Base-by-base conservation (phyloP, 1,140 invertebrate species). In the Microplitis demolitor region DNA sequence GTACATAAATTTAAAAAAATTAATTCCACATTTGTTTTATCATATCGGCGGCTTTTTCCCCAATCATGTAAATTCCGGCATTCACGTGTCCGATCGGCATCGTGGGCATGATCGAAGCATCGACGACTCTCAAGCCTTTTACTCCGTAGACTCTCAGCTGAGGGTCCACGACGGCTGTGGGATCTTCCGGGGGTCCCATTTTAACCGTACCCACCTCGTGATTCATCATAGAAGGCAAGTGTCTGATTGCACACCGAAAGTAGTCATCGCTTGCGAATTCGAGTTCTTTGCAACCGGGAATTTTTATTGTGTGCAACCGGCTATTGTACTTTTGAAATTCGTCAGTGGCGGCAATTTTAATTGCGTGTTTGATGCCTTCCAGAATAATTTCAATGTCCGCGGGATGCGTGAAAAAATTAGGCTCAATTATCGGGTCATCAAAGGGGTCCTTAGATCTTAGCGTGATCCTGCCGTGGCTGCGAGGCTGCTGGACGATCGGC, bases 1-100 rank as follows among this genome's bases (percentile, higher is more conserved):
- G 51, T n/a, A 54, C 6, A 24, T 24, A 58, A 58, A 58, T 6
- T 16, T 58, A 4, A 35, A 16, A 35, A 3, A n/a, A 62, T 31
- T 45, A 45, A 45, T 74, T 60, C 85, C 83, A 86, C 4, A 66
- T 78, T 70, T 78, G 45, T 58, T 91, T 92, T 35, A 97, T 94
- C 80, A 96, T 88, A 82, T 96, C 93, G 0, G 94, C 91, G 0
- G 89, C 93, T 80, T 95, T 95, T 83, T 98, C 96, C 0, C 90
- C 96, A 60, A 97, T 93, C 95, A 97, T 97, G 56, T 91, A 90
- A 3, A 92, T 90, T 0, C 91, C 90, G 0, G 92, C 93, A 73
- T 92, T 93, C 0, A 92, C 91, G 78, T 96, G 94, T 1, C 91
- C 93, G 4, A 88, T 89, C 9, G 92, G 88, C n/a, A 93, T 88